phyloP scores from a whole-genome alignment of 2,113 vertebrate species.

The Petrocephalus microphthalmus region DNA sequence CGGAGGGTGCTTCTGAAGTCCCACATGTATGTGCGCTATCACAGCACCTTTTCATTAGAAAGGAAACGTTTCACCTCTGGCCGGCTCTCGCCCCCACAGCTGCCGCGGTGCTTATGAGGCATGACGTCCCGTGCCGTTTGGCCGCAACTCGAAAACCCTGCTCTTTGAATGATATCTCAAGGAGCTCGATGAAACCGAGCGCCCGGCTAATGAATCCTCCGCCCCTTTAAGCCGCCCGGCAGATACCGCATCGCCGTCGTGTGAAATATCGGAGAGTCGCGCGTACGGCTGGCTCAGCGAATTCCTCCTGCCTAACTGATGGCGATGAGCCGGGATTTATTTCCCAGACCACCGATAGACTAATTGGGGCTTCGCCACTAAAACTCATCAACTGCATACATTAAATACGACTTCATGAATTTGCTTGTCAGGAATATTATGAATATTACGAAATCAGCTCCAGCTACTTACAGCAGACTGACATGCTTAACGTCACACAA shows the following conservation, averaged over 20 bases:
- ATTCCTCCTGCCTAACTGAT: conserved; percentile 1
- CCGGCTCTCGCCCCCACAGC: background rate
- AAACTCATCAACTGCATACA: background rate
- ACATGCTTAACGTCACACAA: background rate
- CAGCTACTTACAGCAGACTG: background rate
- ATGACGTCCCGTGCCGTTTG: background rate
- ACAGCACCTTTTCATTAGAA: background rate
- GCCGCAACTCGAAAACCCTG: background rate
- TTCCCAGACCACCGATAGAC: background rate
- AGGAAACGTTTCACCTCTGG: background rate
- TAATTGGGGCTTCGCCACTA: background rate
- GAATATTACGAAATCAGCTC: background rate
- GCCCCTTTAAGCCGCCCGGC: background rate
- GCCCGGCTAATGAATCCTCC: background rate
- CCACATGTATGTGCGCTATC: background rate
- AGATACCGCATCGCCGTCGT: background rate
- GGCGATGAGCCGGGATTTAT: background rate
- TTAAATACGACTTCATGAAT: conserved; percentile 2
- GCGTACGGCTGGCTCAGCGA: background rate
- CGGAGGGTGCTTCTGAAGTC: background rate
- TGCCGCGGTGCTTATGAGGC: background rate
- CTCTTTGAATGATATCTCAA: background rate
- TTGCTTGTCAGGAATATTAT: background rate
- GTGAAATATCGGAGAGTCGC: background rate
- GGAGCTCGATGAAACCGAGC: background rate